Percentiles rank a stretch among this genome's conserved stretches.
Conservation (phyloP, 1,140 invertebrate genomes). For the Mamestra configurata region DNA sequence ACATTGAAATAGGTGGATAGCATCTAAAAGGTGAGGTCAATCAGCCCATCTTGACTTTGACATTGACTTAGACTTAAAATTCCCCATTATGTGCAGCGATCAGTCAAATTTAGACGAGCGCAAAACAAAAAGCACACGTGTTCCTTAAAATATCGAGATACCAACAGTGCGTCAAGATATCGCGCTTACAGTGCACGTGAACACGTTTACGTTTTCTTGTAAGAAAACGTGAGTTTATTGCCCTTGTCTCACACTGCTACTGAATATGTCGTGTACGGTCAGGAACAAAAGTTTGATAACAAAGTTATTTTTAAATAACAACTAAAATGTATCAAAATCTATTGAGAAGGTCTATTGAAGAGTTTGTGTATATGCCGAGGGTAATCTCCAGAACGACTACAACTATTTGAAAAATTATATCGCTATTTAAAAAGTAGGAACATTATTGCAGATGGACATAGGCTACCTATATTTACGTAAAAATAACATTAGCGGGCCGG, state of each 20-base stretch:
- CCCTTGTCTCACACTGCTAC: not conserved
- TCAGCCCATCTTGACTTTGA: not conserved
- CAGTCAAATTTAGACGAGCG: conserved; percentile 11
- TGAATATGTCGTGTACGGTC: too few relatives aligned
- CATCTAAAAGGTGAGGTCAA: too few relatives aligned
- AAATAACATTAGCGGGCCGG: too few relatives aligned
- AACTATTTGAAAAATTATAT: too few relatives aligned
- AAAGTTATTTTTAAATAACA: not conserved
- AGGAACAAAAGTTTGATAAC: not conserved
- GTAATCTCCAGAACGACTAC: too few relatives aligned
- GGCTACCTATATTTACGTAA: too few relatives aligned
- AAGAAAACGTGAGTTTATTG: conserved; percentile 26
- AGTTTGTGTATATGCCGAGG: too few relatives aligned
- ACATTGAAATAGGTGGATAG: too few relatives aligned
- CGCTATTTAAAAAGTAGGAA: too few relatives aligned
- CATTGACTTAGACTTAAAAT: not conserved
- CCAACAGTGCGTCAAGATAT: not conserved
- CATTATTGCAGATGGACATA: too few relatives aligned
- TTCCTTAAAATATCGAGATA: not conserved
- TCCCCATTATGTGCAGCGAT: not conserved
- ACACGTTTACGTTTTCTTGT: not conserved
- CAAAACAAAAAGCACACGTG: conserved; percentile 26
- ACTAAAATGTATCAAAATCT: too few relatives aligned
- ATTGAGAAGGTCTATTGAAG: too few relatives aligned
- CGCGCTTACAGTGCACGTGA: conserved; percentile 5